Conservation (phyloP, 2,797 vertebrate genomes). For the Centroberyx gerrardi region DNA sequence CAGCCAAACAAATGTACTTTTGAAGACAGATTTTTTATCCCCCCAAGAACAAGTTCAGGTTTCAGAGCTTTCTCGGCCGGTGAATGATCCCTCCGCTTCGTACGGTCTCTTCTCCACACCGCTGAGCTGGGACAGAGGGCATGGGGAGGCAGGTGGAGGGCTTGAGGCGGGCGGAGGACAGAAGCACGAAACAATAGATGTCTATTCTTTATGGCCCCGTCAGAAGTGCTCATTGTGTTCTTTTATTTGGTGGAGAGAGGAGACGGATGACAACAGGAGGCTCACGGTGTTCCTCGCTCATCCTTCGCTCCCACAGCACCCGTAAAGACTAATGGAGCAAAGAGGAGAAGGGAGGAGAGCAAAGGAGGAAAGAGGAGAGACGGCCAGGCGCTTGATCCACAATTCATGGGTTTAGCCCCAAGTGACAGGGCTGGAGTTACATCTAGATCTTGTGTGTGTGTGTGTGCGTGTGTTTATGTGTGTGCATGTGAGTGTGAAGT, state of each 20-base stretch:
- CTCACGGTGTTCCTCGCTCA: neutral
- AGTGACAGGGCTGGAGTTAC: neutral
- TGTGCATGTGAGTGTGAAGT: constrained; percentile 56
- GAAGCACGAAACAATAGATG: constrained; percentile 2
- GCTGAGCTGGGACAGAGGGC: constrained; percentile 1
- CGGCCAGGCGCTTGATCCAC: neutral
- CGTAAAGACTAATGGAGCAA: neutral
- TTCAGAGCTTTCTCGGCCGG: neutral
- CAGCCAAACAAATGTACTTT: neutral
- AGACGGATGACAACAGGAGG: neutral
- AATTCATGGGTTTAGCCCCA: neutral
- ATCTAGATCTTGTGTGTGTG: neutral
- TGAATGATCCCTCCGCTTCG: neutral
- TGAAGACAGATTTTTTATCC: neutral
- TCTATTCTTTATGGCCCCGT: neutral
- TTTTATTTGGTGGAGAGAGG: neutral
- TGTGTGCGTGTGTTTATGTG: constrained; percentile 42
- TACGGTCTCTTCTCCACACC: neutral
- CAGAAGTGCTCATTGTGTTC: constrained; percentile 25
- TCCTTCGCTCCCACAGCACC: too few species aligned
- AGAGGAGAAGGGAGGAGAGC: constrained; percentile 4
- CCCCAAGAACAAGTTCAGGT: neutral
- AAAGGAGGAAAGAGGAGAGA: neutral
- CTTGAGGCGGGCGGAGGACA: neutral
- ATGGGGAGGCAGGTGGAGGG: neutral